phyloP scores from a whole-genome alignment of 2,113 vertebrate species.

The Grus americana region DNA sequence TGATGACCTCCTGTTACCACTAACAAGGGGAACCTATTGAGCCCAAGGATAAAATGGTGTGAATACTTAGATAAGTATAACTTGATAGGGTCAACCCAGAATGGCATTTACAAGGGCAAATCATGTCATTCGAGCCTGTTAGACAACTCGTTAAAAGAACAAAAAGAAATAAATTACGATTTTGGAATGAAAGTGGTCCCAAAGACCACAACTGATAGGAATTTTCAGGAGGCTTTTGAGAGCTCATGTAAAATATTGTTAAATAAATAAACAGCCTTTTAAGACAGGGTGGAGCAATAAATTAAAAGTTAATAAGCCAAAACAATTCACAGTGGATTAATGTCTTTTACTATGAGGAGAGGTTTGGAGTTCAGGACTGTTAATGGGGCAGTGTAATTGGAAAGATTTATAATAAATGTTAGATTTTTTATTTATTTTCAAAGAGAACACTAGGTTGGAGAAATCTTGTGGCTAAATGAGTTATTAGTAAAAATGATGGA shows the following conservation, averaged over 20 bases:
- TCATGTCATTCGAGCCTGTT: background rate
- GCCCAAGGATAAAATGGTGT: slow-evolving; percentile 1
- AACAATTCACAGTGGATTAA: background rate
- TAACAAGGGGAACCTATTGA: background rate
- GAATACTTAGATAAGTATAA: slow-evolving; percentile 44
- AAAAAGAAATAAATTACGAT: background rate
- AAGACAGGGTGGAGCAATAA: background rate
- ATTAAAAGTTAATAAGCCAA: background rate
- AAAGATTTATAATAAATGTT: background rate
- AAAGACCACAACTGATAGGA: background rate
- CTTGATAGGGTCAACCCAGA: slow-evolving; percentile 38
- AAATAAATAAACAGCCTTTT: background rate
- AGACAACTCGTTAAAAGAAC: background rate
- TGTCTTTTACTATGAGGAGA: background rate
- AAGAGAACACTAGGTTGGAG: background rate
- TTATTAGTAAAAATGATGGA: background rate
- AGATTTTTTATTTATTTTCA: background rate
- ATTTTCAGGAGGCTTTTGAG: background rate
- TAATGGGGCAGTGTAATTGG: background rate
- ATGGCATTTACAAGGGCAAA: slow-evolving; percentile 52
- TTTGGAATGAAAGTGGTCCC: background rate
- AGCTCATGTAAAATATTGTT: background rate
- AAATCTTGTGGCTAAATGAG: background rate
- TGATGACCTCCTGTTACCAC: background rate
- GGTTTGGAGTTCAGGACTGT: background rate